Conservation (phyloP, 2,113 vertebrate genomes). For the Myrmecophaga tridactyla region DNA sequence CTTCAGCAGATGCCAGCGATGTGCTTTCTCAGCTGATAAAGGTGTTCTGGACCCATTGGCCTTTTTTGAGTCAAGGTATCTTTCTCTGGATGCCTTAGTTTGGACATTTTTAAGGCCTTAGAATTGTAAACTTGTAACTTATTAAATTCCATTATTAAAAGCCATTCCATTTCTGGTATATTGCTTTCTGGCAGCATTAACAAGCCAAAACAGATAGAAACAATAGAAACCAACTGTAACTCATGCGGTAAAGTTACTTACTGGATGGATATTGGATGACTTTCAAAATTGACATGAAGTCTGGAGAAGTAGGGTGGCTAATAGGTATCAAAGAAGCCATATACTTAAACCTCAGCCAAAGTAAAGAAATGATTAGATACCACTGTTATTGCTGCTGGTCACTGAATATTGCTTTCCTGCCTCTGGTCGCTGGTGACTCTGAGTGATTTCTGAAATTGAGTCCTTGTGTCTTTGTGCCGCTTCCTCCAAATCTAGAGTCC, state of each 20-base stretch:
- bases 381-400: neutral
- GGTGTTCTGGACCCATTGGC: too few species aligned
- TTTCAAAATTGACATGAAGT: neutral
- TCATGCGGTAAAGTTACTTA: neutral
- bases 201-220: too few species aligned
- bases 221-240: neutral
- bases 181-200: too few species aligned
- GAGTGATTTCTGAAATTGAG: slow-evolving; percentile 3
- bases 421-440: neutral
- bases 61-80: too few species aligned
- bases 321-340: neutral
- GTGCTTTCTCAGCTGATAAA: too few species aligned
- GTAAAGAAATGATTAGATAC: neutral
- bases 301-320: slow-evolving; percentile 5
- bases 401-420: neutral
- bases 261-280: neutral
- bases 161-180: too few species aligned
- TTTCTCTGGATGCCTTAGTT: too few species aligned
- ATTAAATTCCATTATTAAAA: too few species aligned
- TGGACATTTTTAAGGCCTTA: too few species aligned
- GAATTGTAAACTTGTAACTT: too few species aligned
- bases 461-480: neutral
- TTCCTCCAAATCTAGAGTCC: neutral
- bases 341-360: neutral
- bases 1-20: too few species aligned